Evolutionary conservation across 35 echinoderm and acorn worm species (phyloP).

Genomic region (Nesometra sesokonis): DNA sequence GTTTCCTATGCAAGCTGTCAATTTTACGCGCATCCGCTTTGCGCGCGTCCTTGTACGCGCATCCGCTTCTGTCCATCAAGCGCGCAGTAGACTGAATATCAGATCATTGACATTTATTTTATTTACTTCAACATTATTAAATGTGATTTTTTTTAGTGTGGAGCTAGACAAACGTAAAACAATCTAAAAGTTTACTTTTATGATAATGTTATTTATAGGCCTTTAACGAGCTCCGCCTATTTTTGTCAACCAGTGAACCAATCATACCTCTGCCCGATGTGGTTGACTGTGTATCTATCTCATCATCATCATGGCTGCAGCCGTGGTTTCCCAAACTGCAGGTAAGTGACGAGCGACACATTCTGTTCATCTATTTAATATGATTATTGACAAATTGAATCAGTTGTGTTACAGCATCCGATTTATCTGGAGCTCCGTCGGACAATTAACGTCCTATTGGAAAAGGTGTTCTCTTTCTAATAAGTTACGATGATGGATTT

Average conservation of each 20-base stretch:
- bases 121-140: no score
- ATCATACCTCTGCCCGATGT: no score
- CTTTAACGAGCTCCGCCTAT: not conserved
- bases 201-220: no score
- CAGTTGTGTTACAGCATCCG: not conserved
- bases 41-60: no score
- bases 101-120: no score
- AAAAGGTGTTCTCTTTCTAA: not conserved
- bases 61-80: no score
- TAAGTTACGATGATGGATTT: not conserved
- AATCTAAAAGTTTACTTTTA: no score
- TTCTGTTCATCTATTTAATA: not conserved
- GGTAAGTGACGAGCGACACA: not conserved
- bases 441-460: not conserved
- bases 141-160: no score
- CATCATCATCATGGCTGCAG: not conserved
- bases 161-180: no score
- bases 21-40: no score
- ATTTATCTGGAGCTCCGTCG: not conserved
- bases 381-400: conserved; percentile 1
- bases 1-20: no score
- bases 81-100: no score
- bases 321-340: not conserved
- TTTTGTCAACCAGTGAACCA: not conserved
- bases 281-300: not conserved